Evolutionary conservation across 2,888 invertebrate species (phyloP).

Genomic region (Volucella inflata): DNA sequence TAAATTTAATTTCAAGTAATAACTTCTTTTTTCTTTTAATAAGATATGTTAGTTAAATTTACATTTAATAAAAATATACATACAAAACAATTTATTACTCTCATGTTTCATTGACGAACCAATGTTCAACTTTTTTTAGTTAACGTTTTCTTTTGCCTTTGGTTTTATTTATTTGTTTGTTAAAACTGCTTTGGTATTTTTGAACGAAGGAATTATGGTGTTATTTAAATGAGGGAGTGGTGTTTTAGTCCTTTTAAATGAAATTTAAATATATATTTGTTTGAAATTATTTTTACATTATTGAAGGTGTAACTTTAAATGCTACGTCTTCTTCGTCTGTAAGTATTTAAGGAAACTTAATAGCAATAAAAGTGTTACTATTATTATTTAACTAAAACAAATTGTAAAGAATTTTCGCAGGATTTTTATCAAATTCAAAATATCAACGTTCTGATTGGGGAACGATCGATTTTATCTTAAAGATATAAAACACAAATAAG

Average conservation of each 20-base stretch:
- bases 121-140: conserved; percentile 21
- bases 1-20: conserved; percentile 33
- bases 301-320: no score
- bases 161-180: conserved; percentile 22
- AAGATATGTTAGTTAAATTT: conserved; percentile 34
- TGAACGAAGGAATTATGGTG: conserved; percentile 1
- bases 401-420: no score
- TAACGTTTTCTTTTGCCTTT: conserved; percentile 21
- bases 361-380: no score
- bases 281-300: no score
- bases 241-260: neutral
- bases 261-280: no score
- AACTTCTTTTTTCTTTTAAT: conserved; percentile 29
- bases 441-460: no score
- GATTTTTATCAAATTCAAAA: no score
- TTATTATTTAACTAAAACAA: no score
- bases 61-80: conserved; percentile 39
- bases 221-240: neutral
- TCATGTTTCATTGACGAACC: conserved; percentile 43
- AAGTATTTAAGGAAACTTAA: no score
- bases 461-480: no score
- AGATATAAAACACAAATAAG: no score
- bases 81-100: conserved; percentile 7
- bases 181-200: neutral
- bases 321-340: no score